phyloP scores from a whole-genome alignment of 2,888 invertebrate genomes.

The Calliopum simillimum region DNA sequence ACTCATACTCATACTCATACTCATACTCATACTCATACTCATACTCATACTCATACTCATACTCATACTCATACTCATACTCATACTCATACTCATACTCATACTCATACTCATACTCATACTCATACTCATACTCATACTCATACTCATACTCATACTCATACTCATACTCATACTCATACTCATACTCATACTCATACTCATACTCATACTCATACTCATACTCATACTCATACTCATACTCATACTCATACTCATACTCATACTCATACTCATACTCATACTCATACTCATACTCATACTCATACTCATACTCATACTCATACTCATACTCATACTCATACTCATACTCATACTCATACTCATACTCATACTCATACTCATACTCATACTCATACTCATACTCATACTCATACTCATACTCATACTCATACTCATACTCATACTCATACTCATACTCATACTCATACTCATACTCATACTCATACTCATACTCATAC shows the following conservation, averaged over 20 bases:
- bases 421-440: slow-evolving; percentile 8
- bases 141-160: background rate
- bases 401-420: background rate
- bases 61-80: background rate
- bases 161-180: background rate
- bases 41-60: background rate
- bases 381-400: background rate
- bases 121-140: background rate
- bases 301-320: slow-evolving; percentile 8
- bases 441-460: slow-evolving; percentile 6
- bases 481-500: slow-evolving; percentile 7
- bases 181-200: background rate
- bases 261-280: background rate
- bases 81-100: background rate
- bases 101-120: background rate
- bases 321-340: slow-evolving; percentile 8
- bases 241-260: background rate
- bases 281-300: background rate
- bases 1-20: background rate
- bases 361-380: slow-evolving; percentile 5
- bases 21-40: background rate
- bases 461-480: slow-evolving; percentile 8
- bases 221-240: background rate
- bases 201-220: background rate
- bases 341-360: slow-evolving; percentile 8